Percentiles rank a stretch among this genome's conserved stretches.
These are phyloP conservation scores for Epistrophella euchroma DNA, from an alignment of 2,888 invertebrate species.

Conservation along the genomic window DNA sequence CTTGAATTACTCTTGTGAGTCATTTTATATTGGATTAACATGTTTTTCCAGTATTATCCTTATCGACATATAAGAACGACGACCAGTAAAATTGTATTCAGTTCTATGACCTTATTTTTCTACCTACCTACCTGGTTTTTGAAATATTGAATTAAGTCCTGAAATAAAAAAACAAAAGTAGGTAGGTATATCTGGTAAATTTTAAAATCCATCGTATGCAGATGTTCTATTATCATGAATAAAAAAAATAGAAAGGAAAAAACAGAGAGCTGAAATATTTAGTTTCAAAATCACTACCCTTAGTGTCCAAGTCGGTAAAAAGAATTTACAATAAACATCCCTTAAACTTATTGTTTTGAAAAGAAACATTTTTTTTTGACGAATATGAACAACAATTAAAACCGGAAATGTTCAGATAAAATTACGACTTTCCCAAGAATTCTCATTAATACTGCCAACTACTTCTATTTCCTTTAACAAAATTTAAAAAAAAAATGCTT, in stretches of 20 bases:
- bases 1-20: too few relatives aligned
- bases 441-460: too few relatives aligned
- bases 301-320: not conserved
- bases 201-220: not conserved
- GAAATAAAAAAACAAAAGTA: not conserved
- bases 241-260: not conserved
- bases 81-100: not conserved
- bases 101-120: not conserved
- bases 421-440: not conserved
- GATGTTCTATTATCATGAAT: not conserved
- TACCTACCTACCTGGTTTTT: not conserved
- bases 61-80: not conserved
- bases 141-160: not conserved
- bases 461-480: too few relatives aligned
- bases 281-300: not conserved
- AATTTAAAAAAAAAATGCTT: too few relatives aligned
- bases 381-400: not conserved
- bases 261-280: not conserved
- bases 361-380: not conserved
- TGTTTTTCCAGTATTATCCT: not conserved
- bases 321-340: not conserved
- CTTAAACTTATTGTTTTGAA: not conserved
- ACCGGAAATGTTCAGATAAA: not conserved
- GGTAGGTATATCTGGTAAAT: constrained; percentile 8
- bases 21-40: not conserved